These are phyloP conservation scores for Cephus cinctus DNA, from an alignment of 1,140 invertebrate species.

Conservation along the genomic window DNA sequence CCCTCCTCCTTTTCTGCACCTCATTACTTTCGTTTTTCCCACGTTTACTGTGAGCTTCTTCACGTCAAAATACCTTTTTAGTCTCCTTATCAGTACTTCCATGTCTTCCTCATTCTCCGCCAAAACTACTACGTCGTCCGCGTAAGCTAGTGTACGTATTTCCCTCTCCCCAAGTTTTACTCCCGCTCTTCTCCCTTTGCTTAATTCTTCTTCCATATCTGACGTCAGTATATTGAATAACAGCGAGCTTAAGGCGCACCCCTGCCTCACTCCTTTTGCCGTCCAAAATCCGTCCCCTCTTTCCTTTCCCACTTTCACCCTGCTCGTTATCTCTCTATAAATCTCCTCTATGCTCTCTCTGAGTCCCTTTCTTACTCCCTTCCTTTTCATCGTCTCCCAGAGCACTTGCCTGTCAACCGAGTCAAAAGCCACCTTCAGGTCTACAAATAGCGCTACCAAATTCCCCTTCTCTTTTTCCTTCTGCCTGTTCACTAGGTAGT, in stretches of 20 bases:
- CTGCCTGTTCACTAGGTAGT: background rate
- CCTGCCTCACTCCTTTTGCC: too few species aligned
- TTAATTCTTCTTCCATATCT: background rate
- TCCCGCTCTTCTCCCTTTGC: background rate
- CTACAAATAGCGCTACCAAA: background rate
- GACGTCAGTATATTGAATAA: too few species aligned
- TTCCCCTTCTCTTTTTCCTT: too few species aligned
- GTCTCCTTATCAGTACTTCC: background rate
- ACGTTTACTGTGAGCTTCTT: background rate
- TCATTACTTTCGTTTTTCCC: too few species aligned
- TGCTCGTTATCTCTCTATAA: background rate
- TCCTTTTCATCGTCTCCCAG: background rate
- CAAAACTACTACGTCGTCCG: background rate
- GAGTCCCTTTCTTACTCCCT: background rate
- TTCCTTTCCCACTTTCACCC: background rate
- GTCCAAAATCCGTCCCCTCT: background rate
- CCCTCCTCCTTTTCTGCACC: background rate
- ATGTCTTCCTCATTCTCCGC: conserved; percentile 1
- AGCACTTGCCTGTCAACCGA: background rate
- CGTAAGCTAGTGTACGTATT: too few species aligned
- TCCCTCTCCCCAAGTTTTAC: background rate
- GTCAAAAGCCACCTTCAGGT: background rate
- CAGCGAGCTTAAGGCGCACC: background rate
- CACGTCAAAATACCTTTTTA: background rate
- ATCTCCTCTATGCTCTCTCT: too few species aligned